These are phyloP conservation scores for Gobius niger DNA, from an alignment of 2,113 vertebrate genomes.

Conservation along the genomic window DNA sequence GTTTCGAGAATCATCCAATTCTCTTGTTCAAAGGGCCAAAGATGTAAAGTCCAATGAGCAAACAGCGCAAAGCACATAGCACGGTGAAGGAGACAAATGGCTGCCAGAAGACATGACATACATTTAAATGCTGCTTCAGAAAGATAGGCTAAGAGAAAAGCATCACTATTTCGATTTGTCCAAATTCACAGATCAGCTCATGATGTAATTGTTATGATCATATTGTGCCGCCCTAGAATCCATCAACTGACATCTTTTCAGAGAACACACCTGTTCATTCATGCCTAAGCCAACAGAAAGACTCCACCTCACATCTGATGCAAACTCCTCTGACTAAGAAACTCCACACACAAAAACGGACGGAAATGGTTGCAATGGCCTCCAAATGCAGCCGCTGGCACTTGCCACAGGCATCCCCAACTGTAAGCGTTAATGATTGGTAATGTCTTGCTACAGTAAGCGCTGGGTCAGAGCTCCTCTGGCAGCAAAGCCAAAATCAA, in stretches of 20 bases:
- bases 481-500: slow-evolving; percentile 5
- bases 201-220: not conserved
- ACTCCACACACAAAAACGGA: slow-evolving; percentile 4
- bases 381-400: slow-evolving; percentile 1
- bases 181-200: not conserved
- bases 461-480: slow-evolving; percentile 41
- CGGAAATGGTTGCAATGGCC: slow-evolving; percentile 13
- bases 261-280: not conserved
- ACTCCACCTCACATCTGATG: slow-evolving; percentile 8
- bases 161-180: too few relatives aligned
- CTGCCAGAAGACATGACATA: slow-evolving; percentile 37
- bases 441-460: slow-evolving; percentile 51
- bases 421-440: slow-evolving; percentile 47
- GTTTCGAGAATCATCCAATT: slow-evolving; percentile 5
- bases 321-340: slow-evolving; percentile 29
- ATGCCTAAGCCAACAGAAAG: not conserved
- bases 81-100: slow-evolving; percentile 37
- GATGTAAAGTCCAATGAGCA: too few relatives aligned
- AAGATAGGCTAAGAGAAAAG: not conserved
- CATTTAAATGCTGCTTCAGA: too few relatives aligned
- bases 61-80: slow-evolving; percentile 56
- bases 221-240: not conserved
- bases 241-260: too few relatives aligned
- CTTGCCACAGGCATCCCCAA: too few relatives aligned
- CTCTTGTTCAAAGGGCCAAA: too few relatives aligned